Evolutionary conservation across 1,140 invertebrate species (phyloP).

Genomic region (Tetramorium parvispinum): DNA sequence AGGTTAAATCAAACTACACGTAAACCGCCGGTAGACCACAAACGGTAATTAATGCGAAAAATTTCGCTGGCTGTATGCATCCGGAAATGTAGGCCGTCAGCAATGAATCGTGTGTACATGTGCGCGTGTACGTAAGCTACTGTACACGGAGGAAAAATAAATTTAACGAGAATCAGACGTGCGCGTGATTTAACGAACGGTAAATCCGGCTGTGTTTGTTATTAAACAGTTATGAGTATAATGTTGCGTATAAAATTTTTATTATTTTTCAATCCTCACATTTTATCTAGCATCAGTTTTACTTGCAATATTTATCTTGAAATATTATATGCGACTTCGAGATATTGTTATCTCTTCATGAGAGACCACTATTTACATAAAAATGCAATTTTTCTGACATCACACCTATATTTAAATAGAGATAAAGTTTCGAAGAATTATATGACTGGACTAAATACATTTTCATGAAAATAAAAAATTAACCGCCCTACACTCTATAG

Average conservation of each 20-base stretch:
- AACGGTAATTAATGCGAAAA: conserved; percentile 75
- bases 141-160: conserved; percentile 9
- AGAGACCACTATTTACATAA: conserved; percentile 37
- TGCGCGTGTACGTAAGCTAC: background rate
- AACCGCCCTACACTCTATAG: background rate
- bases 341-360: conserved; percentile 14
- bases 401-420: conserved; percentile 24
- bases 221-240: conserved; percentile 18
- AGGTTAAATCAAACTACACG: conserved; percentile 49
- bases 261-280: conserved; percentile 5
- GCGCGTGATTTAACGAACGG: conserved; percentile 39
- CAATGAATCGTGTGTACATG: conserved; percentile 32
- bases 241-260: conserved; percentile 21
- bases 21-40: conserved; percentile 12
- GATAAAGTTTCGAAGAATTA: conserved; percentile 38
- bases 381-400: conserved; percentile 35
- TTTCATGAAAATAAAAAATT: conserved; percentile 25
- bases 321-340: conserved; percentile 9
- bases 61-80: conserved; percentile 65
- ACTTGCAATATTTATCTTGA: background rate
- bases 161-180: conserved; percentile 11
- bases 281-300: background rate
- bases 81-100: conserved; percentile 63
- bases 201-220: background rate
- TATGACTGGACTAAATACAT: background rate